Evolutionary conservation across 2,113 vertebrate species (phyloP).

Genomic region (Gadus chalcogrammus): DNA sequence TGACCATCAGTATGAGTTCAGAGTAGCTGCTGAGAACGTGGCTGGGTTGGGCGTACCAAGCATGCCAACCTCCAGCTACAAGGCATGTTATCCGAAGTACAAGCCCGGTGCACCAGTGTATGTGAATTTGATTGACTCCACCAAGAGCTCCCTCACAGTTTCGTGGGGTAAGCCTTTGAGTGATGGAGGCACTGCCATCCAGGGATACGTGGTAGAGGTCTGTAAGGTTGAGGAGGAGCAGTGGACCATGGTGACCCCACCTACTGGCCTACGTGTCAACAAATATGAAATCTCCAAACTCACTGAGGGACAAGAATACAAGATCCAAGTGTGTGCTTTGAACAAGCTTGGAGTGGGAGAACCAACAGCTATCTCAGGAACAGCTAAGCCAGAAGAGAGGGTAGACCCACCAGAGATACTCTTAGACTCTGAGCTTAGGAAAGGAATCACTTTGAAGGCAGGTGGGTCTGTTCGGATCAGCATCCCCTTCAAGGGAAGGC

Average conservation of each 20-base stretch:
- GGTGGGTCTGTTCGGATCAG: constrained; percentile 88
- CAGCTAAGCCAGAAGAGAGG: constrained; percentile 91
- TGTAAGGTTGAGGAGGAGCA: constrained; percentile 96
- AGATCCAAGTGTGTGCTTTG: constrained; percentile 88
- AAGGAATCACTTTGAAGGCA: constrained; percentile 89
- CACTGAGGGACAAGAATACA: constrained; percentile 91
- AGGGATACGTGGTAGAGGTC: constrained; percentile 91
- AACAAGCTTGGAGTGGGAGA: constrained; percentile 96
- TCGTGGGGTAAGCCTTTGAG: constrained; percentile 93
- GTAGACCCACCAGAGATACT: constrained; percentile 90
- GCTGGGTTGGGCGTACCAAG: constrained; percentile 90
- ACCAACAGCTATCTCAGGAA: constrained; percentile 81
- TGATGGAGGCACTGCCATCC: constrained; percentile 89
- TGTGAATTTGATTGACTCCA: constrained; percentile 83
- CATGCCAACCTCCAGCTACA: constrained; percentile 84
- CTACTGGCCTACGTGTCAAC: constrained; percentile 84
- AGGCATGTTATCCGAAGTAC: constrained; percentile 92
- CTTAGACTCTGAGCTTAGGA: constrained; percentile 91
- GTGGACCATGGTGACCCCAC: constrained; percentile 90
- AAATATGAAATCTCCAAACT: constrained; percentile 93
- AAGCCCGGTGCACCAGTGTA: constrained; percentile 89
- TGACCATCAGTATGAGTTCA: constrained; percentile 95
- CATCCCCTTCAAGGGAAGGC: constrained; percentile 92
- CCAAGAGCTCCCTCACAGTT: constrained; percentile 83
- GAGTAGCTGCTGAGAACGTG: constrained; percentile 92